Percentiles rank a stretch among this genome's conserved stretches.
These are phyloP conservation scores for Cartodere bifasciata DNA, from an alignment of 2,888 invertebrate species.

Conservation along the genomic window DNA sequence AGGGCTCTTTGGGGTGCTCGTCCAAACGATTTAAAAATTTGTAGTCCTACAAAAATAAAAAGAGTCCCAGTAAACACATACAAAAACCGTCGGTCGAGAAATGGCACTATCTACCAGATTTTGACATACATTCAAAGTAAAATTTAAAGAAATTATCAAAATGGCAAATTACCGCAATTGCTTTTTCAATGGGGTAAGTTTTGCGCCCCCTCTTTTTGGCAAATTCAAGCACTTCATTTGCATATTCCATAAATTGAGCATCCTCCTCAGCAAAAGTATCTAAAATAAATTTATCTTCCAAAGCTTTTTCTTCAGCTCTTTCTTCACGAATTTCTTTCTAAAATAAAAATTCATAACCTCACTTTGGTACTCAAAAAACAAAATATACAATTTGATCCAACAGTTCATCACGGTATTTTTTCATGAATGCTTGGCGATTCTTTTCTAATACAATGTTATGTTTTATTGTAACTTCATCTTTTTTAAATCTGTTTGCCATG, in stretches of 20 bases:
- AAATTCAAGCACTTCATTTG: slow-evolving; percentile 35
- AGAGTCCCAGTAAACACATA: too few species aligned
- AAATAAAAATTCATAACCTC: slow-evolving; percentile 18
- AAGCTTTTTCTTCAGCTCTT: slow-evolving; percentile 18
- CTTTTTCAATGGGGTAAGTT: slow-evolving; percentile 34
- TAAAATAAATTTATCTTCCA: slow-evolving; percentile 29
- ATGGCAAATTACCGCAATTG: slow-evolving; percentile 31
- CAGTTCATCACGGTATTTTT: slow-evolving; percentile 36
- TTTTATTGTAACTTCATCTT: slow-evolving; percentile 36
- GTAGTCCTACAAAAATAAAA: too few species aligned
- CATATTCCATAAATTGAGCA: slow-evolving; percentile 40
- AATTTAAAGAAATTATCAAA: too few species aligned
- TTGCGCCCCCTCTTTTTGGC: slow-evolving; percentile 35
- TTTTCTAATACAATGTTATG: slow-evolving; percentile 33
- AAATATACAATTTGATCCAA: slow-evolving; percentile 37
- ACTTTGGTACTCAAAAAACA: slow-evolving; percentile 24
- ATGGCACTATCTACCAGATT: too few species aligned
- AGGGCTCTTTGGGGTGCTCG: too few species aligned
- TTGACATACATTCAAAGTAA: too few species aligned
- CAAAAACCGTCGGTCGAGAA: too few species aligned
- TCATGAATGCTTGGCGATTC: slow-evolving; percentile 33
- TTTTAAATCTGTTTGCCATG: slow-evolving; percentile 45
- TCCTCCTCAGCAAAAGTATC: slow-evolving; percentile 36
- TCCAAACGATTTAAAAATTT: too few species aligned
- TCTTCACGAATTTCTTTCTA: slow-evolving; percentile 20